Conservation (phyloP, 2,113 vertebrate genomes). For the Myrmecobius fasciatus region DNA sequence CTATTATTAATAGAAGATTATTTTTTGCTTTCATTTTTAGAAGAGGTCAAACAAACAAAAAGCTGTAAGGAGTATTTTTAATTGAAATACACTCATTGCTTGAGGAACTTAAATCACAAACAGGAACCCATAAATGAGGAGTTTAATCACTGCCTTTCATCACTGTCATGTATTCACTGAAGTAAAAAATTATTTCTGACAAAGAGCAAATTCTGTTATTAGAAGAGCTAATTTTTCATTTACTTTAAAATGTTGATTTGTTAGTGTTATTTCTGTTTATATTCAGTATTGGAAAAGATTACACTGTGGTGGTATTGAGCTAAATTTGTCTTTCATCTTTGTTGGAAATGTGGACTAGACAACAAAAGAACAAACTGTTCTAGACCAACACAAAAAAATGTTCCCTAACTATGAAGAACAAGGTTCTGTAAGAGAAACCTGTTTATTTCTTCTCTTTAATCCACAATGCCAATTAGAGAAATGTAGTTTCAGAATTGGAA, state of each 20-base stretch:
- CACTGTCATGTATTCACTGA: not conserved
- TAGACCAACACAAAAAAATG: not conserved
- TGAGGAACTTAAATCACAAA: not conserved
- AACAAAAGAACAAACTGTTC: not conserved
- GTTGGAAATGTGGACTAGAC: not conserved
- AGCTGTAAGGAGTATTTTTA: not conserved
- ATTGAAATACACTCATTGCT: not conserved
- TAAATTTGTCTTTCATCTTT: not conserved
- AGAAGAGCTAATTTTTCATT: not conserved
- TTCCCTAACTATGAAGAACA: not conserved
- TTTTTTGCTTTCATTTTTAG: not conserved
- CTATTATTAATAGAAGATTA: not conserved
- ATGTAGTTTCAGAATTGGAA: not conserved
- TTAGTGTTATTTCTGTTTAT: not conserved
- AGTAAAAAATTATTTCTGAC: not conserved
- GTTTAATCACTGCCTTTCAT: constrained; percentile 5
- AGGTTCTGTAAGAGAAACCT: not conserved
- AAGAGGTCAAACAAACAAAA: not conserved
- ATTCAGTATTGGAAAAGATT: not conserved
- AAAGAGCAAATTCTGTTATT: not conserved
- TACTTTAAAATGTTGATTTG: not conserved
- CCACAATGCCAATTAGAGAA: not conserved
- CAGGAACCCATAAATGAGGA: not conserved
- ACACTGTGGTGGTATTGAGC: not conserved
- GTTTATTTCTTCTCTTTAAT: not conserved